Conservation (phyloP, 2,797 vertebrate genomes). For the Cheirogaleus major region DNA sequence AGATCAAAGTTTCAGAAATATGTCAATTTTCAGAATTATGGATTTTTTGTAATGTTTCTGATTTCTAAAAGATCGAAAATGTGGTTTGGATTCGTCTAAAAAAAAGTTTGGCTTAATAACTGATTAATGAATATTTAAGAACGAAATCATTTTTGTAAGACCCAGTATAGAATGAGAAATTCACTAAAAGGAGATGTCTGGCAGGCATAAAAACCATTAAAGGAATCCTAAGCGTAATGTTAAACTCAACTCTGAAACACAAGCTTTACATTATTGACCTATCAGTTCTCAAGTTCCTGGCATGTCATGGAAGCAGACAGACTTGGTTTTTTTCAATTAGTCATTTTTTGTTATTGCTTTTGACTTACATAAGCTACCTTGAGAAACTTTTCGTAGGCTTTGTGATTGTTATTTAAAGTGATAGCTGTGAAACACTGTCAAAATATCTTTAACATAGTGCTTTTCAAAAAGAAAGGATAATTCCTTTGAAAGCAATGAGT, state of each 20-base stretch:
- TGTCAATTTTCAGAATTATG: background rate
- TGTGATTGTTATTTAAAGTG: background rate
- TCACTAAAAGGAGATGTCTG: background rate
- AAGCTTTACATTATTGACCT: slow-evolving; percentile 21
- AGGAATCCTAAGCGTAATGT: slow-evolving; percentile 35
- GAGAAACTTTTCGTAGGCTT: background rate
- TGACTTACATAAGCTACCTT: slow-evolving; percentile 45
- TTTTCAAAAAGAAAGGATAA: slow-evolving; percentile 50
- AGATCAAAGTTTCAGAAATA: background rate
- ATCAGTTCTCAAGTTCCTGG: slow-evolving; percentile 1
- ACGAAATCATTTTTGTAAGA: slow-evolving; percentile 22
- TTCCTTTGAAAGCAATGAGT: slow-evolving; percentile 58
- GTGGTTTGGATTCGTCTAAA: background rate
- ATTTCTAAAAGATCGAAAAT: slow-evolving; percentile 52
- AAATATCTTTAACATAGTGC: background rate
- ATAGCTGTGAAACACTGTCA: background rate
- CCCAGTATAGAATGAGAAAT: background rate
- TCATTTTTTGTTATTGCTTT: slow-evolving; percentile 60
- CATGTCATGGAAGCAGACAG: background rate
- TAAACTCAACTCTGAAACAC: slow-evolving; percentile 32
- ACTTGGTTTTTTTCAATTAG: background rate
- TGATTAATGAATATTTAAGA: slow-evolving; percentile 55
- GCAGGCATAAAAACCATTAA: background rate
- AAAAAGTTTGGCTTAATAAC: slow-evolving; percentile 22
- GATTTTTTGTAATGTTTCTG: slow-evolving; percentile 9